These are phyloP conservation scores for Brachyalestes nurse DNA, from an alignment of 2,797 vertebrate genomes.

Conservation along the genomic window DNA sequence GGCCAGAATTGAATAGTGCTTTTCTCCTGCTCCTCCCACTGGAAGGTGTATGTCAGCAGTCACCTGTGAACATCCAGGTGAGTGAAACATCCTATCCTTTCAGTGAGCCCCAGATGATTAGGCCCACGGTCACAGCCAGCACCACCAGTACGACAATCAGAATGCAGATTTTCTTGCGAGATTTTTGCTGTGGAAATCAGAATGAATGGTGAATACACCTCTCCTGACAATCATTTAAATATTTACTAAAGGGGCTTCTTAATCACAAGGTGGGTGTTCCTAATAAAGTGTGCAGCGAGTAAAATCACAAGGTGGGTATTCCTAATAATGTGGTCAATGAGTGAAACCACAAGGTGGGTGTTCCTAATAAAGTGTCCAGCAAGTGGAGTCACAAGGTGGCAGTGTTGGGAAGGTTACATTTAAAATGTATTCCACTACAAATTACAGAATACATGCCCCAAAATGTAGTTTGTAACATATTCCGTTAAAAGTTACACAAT, in stretches of 20 bases:
- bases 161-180: constrained; percentile 58
- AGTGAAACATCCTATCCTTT: constrained; percentile 29
- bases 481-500: too few species aligned
- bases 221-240: background rate
- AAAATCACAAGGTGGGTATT: too few species aligned
- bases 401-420: too few species aligned
- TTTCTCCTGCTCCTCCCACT: background rate
- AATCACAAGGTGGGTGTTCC: too few species aligned
- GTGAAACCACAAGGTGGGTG: too few species aligned
- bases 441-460: too few species aligned
- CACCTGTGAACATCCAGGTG: background rate
- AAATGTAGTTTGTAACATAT: too few species aligned
- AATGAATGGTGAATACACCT: constrained; percentile 4
- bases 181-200: constrained; percentile 49
- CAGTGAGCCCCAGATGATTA: constrained; percentile 54
- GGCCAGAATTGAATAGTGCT: background rate
- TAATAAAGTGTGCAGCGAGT: too few species aligned
- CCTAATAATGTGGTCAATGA: too few species aligned
- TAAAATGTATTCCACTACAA: too few species aligned
- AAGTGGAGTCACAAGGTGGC: too few species aligned
- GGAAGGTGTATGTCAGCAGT: background rate
- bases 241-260: background rate
- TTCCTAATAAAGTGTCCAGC: too few species aligned
- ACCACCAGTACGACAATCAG: constrained; percentile 38
- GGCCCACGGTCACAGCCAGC: constrained; percentile 36